Base-by-base conservation (phyloP, 2,888 invertebrate species). In the Hydropsyche betteni region DNA sequence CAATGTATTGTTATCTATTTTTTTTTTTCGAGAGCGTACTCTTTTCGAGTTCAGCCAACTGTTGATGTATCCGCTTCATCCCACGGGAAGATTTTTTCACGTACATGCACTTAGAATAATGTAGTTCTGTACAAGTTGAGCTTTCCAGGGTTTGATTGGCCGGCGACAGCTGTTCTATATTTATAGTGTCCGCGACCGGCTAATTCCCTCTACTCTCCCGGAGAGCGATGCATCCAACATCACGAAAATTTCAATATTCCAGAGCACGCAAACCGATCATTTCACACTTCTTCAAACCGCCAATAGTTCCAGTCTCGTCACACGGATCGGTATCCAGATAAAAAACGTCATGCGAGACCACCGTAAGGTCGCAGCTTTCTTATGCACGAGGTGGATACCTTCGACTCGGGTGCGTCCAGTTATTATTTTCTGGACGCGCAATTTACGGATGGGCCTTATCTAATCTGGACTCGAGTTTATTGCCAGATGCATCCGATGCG, bases 111-210 rank as follows among this genome's bases (percentile, higher is more conserved):
- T n/a, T 24, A 55, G n/a, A n/a, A 14, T 24, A 14, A 10, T 55
- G 10, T 44, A 55, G 14, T 69, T 38, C 16, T 69, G 50, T 50
- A 69, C 53, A 53, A 8, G 44, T 44, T 4, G 6, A 44, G 44
- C 44, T 53, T 24, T 53, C 52, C 70, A 70, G 70, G 70, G 53
- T 51, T 70, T 70, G 70, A 70, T 70, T 70, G 70, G 70, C 70
- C 51, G 70, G 70, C 70, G 70, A 70, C 70, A 70, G 70, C 70
- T 70, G 70, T 70, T 70, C 70, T 70, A 70, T 70, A 70, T 70
- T 70, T 70, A 70, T 70, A 70, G 70, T 53, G 7, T 44, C n/a
- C 33, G 36, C 34, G 64, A 34, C 34, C 36, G 44, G 44, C 44
- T 44, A 44, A 44, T 44, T 12, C 24, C 33, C 64, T 51, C 52